Evolutionary conservation across 2,797 vertebrate species (phyloP).

Genomic region (Nasua narica): DNA sequence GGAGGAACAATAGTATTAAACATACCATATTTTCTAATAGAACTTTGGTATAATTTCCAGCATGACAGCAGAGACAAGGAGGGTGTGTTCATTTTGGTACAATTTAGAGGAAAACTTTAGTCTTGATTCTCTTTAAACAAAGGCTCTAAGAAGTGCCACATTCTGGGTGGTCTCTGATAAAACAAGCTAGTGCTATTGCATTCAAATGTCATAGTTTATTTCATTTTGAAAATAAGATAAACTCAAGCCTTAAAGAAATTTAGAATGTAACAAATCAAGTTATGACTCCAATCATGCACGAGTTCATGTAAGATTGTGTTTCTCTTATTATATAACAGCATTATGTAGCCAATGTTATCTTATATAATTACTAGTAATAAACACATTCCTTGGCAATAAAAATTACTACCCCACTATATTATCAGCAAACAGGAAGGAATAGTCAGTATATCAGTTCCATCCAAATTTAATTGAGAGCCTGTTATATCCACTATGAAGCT

Average conservation of each 20-base stretch:
- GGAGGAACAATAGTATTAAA: background rate
- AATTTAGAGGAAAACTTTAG: background rate
- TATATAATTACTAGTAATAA: background rate
- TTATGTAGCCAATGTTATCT: background rate
- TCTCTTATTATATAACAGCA: background rate
- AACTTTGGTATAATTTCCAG: background rate
- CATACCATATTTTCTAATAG: background rate
- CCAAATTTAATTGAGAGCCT: background rate
- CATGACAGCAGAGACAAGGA: background rate
- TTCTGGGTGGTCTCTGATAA: slow-evolving; percentile 1
- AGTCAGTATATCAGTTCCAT: background rate
- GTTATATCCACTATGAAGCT: background rate
- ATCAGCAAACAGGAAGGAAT: background rate
- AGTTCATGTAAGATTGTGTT: background rate
- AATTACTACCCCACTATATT: background rate
- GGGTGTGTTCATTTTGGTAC: background rate
- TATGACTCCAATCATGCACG: background rate
- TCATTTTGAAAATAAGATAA: slow-evolving; percentile 5
- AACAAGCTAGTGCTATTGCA: background rate
- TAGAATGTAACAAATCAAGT: background rate
- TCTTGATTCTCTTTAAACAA: slow-evolving; percentile 8
- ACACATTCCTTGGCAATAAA: background rate
- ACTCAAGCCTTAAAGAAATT: background rate
- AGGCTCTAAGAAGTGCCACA: background rate
- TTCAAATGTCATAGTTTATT: background rate